phyloP scores from a whole-genome alignment of 2,113 vertebrate genomes.

The Peromyscus californicus region DNA sequence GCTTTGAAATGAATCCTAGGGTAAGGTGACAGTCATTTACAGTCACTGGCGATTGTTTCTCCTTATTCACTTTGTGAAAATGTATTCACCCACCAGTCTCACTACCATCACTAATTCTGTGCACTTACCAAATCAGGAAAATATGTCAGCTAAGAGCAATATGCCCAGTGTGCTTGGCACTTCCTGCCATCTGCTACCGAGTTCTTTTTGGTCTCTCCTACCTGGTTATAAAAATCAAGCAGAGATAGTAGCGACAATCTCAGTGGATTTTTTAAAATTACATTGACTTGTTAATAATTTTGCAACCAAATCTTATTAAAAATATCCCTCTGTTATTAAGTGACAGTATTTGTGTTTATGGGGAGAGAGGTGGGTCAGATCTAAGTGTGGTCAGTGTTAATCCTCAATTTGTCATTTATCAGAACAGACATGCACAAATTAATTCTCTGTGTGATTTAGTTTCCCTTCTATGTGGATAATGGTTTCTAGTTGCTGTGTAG shows the following conservation, averaged over 20 bases:
- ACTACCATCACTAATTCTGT: slow-evolving; percentile 26
- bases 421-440: neutral
- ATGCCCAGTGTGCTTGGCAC: neutral
- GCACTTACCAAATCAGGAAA: slow-evolving; percentile 10
- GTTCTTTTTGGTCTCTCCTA: neutral
- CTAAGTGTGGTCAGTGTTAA: neutral
- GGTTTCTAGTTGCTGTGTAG: neutral
- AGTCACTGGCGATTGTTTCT: neutral
- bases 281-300: neutral
- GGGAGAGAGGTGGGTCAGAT: neutral
- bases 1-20: slow-evolving; percentile 2
- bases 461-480: neutral
- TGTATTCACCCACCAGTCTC: neutral
- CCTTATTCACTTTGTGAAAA: slow-evolving; percentile 23
- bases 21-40: neutral
- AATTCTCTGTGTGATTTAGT: neutral
- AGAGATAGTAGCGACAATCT: neutral
- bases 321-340: neutral
- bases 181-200: neutral
- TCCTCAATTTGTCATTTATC: neutral
- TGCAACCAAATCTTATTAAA: neutral
- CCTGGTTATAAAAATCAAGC: neutral
- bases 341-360: neutral
- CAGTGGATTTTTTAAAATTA: neutral
- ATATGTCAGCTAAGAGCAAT: neutral